Base-by-base conservation (phyloP, 2,797 vertebrate species). In the Falco rusticolus region DNA sequence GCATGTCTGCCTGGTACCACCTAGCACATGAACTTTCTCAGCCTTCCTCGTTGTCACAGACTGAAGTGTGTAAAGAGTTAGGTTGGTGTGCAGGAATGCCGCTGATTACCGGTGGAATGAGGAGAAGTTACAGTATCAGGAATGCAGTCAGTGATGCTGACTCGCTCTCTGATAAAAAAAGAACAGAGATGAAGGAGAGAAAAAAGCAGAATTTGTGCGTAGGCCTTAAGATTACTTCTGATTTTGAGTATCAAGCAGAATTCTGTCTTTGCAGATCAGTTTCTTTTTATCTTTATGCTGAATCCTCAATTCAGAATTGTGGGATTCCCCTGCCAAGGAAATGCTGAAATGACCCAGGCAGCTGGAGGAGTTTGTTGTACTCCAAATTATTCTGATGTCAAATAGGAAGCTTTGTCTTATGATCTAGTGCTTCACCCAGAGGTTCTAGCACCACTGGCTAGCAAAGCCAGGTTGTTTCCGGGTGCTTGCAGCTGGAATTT, bases 31-130 rank as follows among this genome's bases (percentile, higher is more conserved):
- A 92, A 88, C 88, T 82, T 94, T 94, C 93, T 93, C 89, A 93
- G 94, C 90, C 75, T 93, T 74, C 59, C 88, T 90, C 39, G 3
- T 78, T 74, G 65, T 78, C 87, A 65, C 59, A 75, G 43, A 22
- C 54, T 39, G 65, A 93, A 93, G 90, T 90, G 86, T 94, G 95
- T 75, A 51, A 92, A 65, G 89, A 90, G 89, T 83, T 84, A 60
- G 64, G 85, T 92, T 94, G 77, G 90, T 94, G 71, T 26, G 69
- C 31, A 97, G 90, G 96, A 97, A 97, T 96, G 97, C 94, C 91
- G 71, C 80, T 91, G 96, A 97, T 97, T 95, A 90, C 75, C 60
- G n/a, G 45, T 51, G 89, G 90, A 93, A 95, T 89, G 96, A 93
- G 53, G 69, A 89, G 47, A 94, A 87, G 93, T 84, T 96, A 83